These are phyloP conservation scores for Formica aserva DNA, from an alignment of 2,888 invertebrate species.

Conservation along the genomic window DNA sequence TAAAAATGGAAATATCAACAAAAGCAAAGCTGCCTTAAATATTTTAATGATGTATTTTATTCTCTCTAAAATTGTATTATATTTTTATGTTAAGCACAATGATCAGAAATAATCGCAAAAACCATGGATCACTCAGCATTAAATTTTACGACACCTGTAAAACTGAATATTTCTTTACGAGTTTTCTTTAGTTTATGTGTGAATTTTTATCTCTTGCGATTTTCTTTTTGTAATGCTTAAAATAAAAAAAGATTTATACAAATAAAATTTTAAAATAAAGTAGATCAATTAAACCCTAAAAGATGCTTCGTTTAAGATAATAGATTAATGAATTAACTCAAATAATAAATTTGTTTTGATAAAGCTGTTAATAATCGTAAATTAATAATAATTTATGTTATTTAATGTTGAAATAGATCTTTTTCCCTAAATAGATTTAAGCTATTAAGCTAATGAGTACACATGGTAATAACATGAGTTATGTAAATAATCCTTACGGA, in stretches of 20 bases:
- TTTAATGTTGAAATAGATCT: neutral
- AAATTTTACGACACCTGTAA: conserved; percentile 14
- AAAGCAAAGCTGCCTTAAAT: neutral
- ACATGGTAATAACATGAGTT: neutral
- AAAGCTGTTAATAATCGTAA: neutral
- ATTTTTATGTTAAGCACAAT: neutral
- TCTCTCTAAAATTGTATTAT: neutral
- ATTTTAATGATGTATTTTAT: conserved; percentile 28
- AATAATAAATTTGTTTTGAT: neutral
- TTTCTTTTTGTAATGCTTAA: neutral
- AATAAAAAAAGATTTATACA: conserved; percentile 10
- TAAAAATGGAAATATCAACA: too few species aligned
- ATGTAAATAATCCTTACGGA: neutral
- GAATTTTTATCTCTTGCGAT: neutral
- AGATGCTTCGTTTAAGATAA: neutral
- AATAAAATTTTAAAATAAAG: conserved; percentile 3
- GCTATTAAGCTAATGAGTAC: neutral
- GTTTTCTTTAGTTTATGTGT: too few species aligned
- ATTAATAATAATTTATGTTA: conserved; percentile 10
- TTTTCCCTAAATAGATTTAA: neutral
- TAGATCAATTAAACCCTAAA: neutral
- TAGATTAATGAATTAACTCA: neutral
- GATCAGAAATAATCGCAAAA: neutral
- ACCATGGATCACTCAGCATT: neutral
- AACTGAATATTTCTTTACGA: neutral